Conservation (phyloP, 2,888 invertebrate species). For the Eurytoma californica region DNA sequence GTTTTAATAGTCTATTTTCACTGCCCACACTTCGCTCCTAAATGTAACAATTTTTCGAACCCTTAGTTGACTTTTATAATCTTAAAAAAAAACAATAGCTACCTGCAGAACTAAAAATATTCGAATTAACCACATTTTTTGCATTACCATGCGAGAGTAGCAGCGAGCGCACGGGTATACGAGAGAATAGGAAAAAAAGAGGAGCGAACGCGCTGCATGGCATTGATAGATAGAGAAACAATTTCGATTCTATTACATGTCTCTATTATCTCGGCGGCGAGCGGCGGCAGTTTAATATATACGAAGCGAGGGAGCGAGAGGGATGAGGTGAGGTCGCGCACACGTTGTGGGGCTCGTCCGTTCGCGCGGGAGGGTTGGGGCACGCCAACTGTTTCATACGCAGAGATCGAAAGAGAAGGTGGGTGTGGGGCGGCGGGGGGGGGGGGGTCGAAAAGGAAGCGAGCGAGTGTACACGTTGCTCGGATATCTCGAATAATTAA, state of each 20-base stretch:
- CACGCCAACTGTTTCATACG: slow-evolving; percentile 30
- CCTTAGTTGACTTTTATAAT: no score
- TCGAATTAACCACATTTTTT: no score
- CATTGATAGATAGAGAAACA: slow-evolving; percentile 74
- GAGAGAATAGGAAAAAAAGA: not conserved
- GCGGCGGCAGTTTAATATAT: slow-evolving; percentile 62
- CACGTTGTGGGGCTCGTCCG: slow-evolving; percentile 30
- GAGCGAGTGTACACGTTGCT: slow-evolving; percentile 53
- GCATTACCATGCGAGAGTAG: not conserved
- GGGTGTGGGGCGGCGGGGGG: slow-evolving; percentile 46
- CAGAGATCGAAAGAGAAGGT: slow-evolving; percentile 25
- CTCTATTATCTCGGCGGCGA: slow-evolving; percentile 72
- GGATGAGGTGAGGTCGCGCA: slow-evolving; percentile 6
- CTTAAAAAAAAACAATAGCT: not conserved
- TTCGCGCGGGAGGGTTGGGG: no score
- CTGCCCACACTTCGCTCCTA: no score
- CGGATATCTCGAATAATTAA: slow-evolving; percentile 72
- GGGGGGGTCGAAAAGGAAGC: slow-evolving; percentile 35
- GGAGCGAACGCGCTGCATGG: slow-evolving; percentile 62
- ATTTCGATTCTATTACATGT: slow-evolving; percentile 74
- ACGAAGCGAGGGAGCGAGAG: slow-evolving; percentile 40
- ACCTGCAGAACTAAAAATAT: no score
- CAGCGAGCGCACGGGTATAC: not conserved
- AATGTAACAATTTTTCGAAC: no score
- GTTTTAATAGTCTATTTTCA: no score